phyloP scores from a whole-genome alignment of 2,113 vertebrate genomes.

The Tragelaphus scriptus region DNA sequence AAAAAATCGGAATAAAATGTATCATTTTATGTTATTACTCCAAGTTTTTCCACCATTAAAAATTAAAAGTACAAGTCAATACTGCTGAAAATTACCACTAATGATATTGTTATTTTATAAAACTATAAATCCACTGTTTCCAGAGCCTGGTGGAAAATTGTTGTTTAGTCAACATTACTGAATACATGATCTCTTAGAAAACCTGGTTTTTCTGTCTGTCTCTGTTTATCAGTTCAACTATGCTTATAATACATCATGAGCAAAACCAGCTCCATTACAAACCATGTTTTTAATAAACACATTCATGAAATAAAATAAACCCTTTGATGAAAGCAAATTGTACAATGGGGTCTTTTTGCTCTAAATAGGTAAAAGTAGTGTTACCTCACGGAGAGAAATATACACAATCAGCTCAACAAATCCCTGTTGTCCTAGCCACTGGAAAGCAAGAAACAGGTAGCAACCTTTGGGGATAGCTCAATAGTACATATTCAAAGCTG shows the following conservation, averaged over 20 bases:
- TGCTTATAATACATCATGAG: constrained; percentile 18
- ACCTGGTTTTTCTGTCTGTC: constrained; percentile 58
- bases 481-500: not conserved
- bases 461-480: constrained; percentile 37
- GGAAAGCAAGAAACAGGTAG: constrained; percentile 49
- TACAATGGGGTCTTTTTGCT: constrained; percentile 38
- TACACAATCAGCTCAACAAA: not conserved
- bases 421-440: constrained; percentile 16
- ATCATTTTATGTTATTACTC: constrained; percentile 37
- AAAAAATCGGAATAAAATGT: not conserved
- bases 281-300: constrained; percentile 53
- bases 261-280: constrained; percentile 60
- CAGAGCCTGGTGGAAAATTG: constrained; percentile 37
- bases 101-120: constrained; percentile 46
- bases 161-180: constrained; percentile 4
- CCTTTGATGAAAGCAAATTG: constrained; percentile 46
- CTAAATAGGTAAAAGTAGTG: constrained; percentile 50
- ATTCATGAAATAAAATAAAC: constrained; percentile 39
- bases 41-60: not conserved
- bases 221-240: constrained; percentile 26
- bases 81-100: not conserved
- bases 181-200: constrained; percentile 33
- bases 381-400: constrained; percentile 26
- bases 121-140: constrained; percentile 44
- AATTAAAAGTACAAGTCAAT: constrained; percentile 43